Evolutionary conservation across 2,113 vertebrate genomes (phyloP), one percentile per base, ranked within the genome.

Genomic region (Stegostoma tigrinum): DNA sequence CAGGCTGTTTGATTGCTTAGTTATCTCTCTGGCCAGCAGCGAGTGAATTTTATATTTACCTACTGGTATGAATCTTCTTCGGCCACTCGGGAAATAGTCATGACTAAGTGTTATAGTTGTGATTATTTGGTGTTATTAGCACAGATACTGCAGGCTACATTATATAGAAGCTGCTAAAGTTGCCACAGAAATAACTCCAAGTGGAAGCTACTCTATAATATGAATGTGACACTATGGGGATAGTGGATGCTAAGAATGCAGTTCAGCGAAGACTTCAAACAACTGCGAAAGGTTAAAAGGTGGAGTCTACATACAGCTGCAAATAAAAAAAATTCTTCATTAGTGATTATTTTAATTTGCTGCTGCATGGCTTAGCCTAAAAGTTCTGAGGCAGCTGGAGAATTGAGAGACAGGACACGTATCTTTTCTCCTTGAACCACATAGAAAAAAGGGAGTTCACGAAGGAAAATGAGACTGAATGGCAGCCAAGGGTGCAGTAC

Each of bases 401-500:
- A 97, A 97, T 93, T 21, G 95, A 96, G 96, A 96, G 96, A 96
- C 38, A 95, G 38, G 24, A 72, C 68, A 95, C 42, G 19, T 95
- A 72, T 52, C 48, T 95, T 68, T 72, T 34, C 14, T 45, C 68
- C 68, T 52, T 95, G 94, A 95, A 70, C 23, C 94, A 96, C 96
- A 96, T 96, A 96, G 96, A 97, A 97, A 96, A 97, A 97, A 96
- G 96, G 96, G 96, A 96, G 96, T 97, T 97, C 96, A 96, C 97
- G 97, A 97, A 97, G 96, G 96, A 96, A 96, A 97, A 96, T 42
- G 96, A 97, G 97, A 97, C 96, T 97, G 97, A 98, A 97, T 19
- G 97, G 97, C 97, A 97, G 97, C 97, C 97, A 97, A 97, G 95
- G 96, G 96, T 97, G 97, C 95, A 95, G 12, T 70, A 90, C 96